Conservation (phyloP, 2,888 invertebrate genomes). For the Bugula neritina region DNA sequence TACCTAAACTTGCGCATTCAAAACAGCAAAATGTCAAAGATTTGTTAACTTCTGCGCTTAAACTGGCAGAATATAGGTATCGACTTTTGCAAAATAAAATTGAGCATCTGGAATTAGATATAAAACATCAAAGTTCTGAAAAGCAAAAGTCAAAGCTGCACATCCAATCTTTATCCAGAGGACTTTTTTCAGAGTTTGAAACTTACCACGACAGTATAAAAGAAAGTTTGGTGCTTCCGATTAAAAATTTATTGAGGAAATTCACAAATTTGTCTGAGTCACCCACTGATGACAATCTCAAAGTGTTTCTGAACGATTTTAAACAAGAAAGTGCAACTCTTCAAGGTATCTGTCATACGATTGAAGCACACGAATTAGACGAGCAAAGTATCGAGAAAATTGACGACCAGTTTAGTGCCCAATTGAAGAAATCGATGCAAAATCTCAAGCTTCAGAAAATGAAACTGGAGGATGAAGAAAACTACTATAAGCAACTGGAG, state of each 20-base stretch:
- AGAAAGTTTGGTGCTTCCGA: not conserved
- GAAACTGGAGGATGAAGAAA: conserved; percentile 8
- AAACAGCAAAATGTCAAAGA: conserved; percentile 4
- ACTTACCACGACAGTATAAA: conserved; percentile 19
- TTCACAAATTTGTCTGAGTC: not conserved
- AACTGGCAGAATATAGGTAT: not conserved
- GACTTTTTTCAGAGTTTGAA: not conserved
- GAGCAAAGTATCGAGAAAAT: not conserved
- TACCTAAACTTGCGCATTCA: not conserved
- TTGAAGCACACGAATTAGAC: not conserved
- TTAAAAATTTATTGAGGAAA: not conserved
- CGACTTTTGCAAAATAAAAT: not conserved
- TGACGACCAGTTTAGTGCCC: not conserved
- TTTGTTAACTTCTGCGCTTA: not conserved
- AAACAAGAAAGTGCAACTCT: not conserved
- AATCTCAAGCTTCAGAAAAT: not conserved
- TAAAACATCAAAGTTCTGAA: not conserved
- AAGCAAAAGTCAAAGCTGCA: not conserved
- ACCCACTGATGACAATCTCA: conserved; percentile 17
- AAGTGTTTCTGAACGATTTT: not conserved
- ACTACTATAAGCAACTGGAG: not conserved
- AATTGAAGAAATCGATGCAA: not conserved
- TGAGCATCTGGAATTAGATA: not conserved
- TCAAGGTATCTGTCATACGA: not conserved
- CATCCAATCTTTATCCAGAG: not conserved